These are phyloP conservation scores for Noctua fimbriata DNA, from an alignment of 2,888 invertebrate genomes.

Conservation along the genomic window DNA sequence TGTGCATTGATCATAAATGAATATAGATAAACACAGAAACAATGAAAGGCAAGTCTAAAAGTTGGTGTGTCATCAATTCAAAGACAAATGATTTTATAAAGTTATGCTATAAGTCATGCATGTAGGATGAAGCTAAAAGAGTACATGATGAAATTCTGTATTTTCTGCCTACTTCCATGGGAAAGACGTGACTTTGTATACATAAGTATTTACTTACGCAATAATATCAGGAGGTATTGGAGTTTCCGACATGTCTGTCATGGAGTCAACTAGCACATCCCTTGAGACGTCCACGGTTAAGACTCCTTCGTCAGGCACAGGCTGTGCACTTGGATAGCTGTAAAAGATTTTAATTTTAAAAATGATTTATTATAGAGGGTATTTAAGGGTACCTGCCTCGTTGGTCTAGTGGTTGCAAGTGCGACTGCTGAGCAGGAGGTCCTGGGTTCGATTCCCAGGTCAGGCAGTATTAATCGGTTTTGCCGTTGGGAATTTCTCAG, in stretches of 20 bases:
- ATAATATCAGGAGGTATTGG: slow-evolving; percentile 80
- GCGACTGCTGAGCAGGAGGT: neutral
- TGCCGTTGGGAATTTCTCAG: too few species aligned
- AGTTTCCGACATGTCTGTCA: slow-evolving; percentile 80
- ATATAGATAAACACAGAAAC: too few species aligned
- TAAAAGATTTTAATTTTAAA: neutral
- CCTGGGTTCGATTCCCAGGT: too few species aligned
- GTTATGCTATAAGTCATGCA: neutral
- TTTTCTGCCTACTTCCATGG: neutral
- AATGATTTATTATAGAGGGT: neutral
- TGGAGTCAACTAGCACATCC: slow-evolving; percentile 81
- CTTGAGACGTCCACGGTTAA: slow-evolving; percentile 81
- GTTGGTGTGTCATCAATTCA: neutral
- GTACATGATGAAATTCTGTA: too few species aligned
- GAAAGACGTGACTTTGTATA: neutral
- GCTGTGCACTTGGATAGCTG: slow-evolving; percentile 65
- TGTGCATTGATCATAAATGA: neutral
- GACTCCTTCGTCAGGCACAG: slow-evolving; percentile 75
- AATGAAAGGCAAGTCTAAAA: too few species aligned
- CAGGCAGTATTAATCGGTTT: too few species aligned
- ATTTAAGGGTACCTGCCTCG: too few species aligned
- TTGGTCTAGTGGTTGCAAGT: neutral
- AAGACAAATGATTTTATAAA: neutral
- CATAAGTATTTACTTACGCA: slow-evolving; percentile 73
- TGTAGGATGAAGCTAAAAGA: too few species aligned